phyloP scores from a whole-genome alignment of 2,113 vertebrate species.

The Anguilla japonica region DNA sequence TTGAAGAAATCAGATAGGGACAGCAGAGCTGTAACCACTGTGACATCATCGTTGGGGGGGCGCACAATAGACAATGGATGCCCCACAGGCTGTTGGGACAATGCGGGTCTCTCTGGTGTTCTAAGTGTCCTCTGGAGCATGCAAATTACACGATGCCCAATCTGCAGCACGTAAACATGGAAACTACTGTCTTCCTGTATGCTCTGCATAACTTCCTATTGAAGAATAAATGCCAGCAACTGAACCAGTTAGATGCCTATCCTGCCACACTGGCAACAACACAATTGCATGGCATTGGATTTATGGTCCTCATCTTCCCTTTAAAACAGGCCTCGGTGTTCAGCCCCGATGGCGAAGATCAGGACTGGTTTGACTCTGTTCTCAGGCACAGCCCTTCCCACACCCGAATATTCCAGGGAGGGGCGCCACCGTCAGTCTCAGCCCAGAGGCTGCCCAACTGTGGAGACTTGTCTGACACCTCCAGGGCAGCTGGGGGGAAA shows the following conservation, averaged over 20 bases:
- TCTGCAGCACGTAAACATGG: slow-evolving; percentile 4
- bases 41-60: slow-evolving; percentile 34
- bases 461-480: not conserved
- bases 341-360: not conserved
- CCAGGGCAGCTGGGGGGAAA: not conserved
- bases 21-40: slow-evolving; percentile 4
- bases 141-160: slow-evolving; percentile 21
- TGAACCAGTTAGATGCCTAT: not conserved
- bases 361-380: not conserved
- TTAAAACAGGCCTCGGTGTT: not conserved
- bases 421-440: not conserved
- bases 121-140: slow-evolving; percentile 7
- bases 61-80: slow-evolving; percentile 40
- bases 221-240: not conserved
- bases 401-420: slow-evolving; percentile 32
- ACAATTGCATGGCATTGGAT: not conserved
- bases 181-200: not conserved
- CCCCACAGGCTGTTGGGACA: slow-evolving; percentile 21
- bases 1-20: slow-evolving; percentile 25
- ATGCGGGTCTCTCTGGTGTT: not conserved
- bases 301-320: not conserved
- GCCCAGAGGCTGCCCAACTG: slow-evolving; percentile 29
- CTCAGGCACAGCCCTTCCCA: not conserved
- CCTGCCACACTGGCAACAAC: not conserved
- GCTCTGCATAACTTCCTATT: not conserved